Evolutionary conservation across 2,888 invertebrate species (phyloP), one percentile per base, ranked within the genome.

Genomic region (Caenorhabditis sp.): DNA sequence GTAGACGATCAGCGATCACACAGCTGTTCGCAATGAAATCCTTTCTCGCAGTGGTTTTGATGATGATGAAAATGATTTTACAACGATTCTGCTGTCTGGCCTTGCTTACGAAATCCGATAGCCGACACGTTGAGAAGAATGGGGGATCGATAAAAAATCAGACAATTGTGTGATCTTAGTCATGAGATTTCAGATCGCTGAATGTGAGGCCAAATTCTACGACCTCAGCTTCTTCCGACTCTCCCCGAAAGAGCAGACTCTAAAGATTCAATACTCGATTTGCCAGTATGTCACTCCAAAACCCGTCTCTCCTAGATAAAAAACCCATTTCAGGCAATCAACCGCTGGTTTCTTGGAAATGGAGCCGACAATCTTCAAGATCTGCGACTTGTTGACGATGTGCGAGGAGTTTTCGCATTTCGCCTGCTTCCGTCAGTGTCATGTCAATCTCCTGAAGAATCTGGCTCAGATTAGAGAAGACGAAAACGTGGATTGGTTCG

Each of bases 381-480:
- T 46, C n/a, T 2, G 45, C 15, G 59, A 61, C 1, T n/a, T 70
- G 52, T 30, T 70, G 43, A 70, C 35, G 11, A 39, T 53, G 20
- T 59, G 43, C 27, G 70, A 70, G 13, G 70, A 70, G 46, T 53
- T 70, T 2, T 24, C 53, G 0, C 70, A 52, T 37, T 59, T 70
- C 22, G 2, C 70, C 4, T 59, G 70, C 37, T 53, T 70, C 20
- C 59, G 70, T 24, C 70, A 70, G 46, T 70, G 70, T n/a, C 70
- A 59, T 9, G 70, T 70, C 5, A 70, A 70, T 32, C 24, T 70
- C 2, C 45, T 70, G 20, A 59, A 45, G 8, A 52, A 53, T 22
- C 22, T 70, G 7, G 30, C 52, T 0, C 30, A 59, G 8, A 52
- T 70, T 22, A 46, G 17, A 2, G 45, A 35, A 39, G 59, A 70